Evolutionary conservation across 37 sponge, comb jelly and placozoan genomes (phyloP).

Genomic region (Chondrosia reniformis): DNA sequence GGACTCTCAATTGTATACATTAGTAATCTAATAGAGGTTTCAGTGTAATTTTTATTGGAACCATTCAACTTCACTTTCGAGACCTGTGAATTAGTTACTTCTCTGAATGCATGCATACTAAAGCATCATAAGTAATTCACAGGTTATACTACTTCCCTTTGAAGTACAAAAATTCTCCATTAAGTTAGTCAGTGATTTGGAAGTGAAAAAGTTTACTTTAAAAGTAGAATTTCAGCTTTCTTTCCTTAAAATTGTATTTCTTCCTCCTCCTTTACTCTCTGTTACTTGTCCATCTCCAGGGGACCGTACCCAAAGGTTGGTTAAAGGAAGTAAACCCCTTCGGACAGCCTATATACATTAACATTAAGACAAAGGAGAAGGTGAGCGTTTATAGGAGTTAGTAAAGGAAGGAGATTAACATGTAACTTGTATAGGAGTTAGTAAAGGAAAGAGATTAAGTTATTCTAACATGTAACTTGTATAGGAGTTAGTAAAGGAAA

Average conservation of each 20-base stretch:
- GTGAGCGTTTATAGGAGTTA: constrained; percentile 13
- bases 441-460: too few relatives aligned
- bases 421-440: too few relatives aligned
- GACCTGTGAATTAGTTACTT: too few relatives aligned
- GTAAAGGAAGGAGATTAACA: too few relatives aligned
- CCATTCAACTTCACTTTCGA: not conserved
- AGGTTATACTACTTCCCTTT: too few relatives aligned
- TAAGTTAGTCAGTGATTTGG: not conserved
- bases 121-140: too few relatives aligned
- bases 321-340: constrained; percentile 60
- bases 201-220: not conserved
- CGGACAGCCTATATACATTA: constrained; percentile 58
- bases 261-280: not conserved
- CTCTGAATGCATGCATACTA: too few relatives aligned
- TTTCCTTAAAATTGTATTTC: too few relatives aligned
- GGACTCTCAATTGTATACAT: not conserved
- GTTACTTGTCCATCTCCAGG: constrained; percentile 12
- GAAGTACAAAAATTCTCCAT: too few relatives aligned
- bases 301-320: constrained; percentile 59
- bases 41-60: not conserved
- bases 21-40: not conserved
- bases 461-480: too few relatives aligned
- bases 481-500: too few relatives aligned
- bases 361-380: constrained; percentile 49
- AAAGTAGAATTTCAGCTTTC: not conserved